Conservation (phyloP, 2,797 vertebrate species). For the Pelochelys cantorii region DNA sequence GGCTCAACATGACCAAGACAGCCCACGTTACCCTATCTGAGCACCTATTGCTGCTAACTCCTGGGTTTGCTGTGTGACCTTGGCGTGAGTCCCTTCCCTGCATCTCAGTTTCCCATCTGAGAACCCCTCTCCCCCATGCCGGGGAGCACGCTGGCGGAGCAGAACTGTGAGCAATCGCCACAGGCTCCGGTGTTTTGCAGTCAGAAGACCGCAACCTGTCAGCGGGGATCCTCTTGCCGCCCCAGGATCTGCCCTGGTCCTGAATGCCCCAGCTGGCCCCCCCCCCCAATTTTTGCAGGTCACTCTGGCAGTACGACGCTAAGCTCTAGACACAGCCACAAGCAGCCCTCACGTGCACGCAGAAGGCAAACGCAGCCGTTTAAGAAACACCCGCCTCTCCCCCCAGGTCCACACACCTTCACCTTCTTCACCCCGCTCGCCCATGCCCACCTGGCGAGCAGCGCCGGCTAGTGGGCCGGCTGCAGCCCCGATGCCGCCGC, state of each 20-base stretch:
- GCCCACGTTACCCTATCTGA: accelerated
- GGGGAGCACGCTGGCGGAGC: background rate
- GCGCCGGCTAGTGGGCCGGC: too few relatives aligned
- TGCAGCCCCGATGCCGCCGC: background rate
- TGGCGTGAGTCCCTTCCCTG: slow-evolving; percentile 11
- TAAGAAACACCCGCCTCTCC: too few relatives aligned
- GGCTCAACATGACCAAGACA: background rate
- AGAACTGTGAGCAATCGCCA: accelerated
- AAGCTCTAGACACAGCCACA: background rate
- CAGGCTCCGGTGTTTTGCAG: background rate
- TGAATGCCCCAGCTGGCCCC: background rate
- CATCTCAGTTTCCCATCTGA: background rate
- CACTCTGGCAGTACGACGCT: background rate
- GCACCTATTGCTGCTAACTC: background rate
- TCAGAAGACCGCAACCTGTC: too few relatives aligned
- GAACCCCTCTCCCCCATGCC: accelerated
- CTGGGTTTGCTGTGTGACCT: slow-evolving; percentile 37
- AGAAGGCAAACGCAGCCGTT: background rate
- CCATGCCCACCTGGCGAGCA: background rate
- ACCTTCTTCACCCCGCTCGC: background rate
- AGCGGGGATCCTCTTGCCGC: too few relatives aligned
- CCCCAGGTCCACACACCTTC: background rate
- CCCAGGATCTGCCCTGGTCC: background rate
- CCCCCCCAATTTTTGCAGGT: too few relatives aligned
- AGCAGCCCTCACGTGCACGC: background rate